Conservation (phyloP, 2,113 vertebrate genomes). For the Gavialis gangeticus region DNA sequence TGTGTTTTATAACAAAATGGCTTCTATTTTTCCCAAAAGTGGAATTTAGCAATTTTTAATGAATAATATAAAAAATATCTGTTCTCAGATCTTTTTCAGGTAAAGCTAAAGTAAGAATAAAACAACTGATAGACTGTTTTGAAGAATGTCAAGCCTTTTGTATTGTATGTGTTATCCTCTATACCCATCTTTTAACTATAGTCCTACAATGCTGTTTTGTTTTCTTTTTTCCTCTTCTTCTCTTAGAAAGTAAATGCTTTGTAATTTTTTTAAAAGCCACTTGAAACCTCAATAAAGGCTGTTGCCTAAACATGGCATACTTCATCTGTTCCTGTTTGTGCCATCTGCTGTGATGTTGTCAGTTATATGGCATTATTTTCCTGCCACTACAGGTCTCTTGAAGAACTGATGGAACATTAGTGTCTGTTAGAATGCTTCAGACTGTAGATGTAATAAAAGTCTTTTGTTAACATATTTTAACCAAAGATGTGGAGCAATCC, state of each 20-base stretch:
- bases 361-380: slow-evolving; percentile 81
- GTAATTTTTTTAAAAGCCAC: slow-evolving; percentile 79
- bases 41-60: slow-evolving; percentile 82
- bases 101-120: slow-evolving; percentile 75
- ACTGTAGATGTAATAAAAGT: slow-evolving; percentile 83
- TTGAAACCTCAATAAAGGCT: slow-evolving; percentile 86
- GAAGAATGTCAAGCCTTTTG: slow-evolving; percentile 79
- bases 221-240: slow-evolving; percentile 70
- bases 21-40: slow-evolving; percentile 84
- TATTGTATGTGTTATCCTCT: slow-evolving; percentile 71
- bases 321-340: slow-evolving; percentile 82
- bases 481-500: slow-evolving; percentile 92
- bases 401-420: slow-evolving; percentile 81
- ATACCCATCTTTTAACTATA: slow-evolving; percentile 71
- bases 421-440: slow-evolving; percentile 83
- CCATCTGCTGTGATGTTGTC: slow-evolving; percentile 83
- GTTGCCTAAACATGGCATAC: slow-evolving; percentile 83
- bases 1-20: slow-evolving; percentile 84
- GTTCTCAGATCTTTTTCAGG: slow-evolving; percentile 77
- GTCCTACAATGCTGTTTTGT: slow-evolving; percentile 74
- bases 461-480: slow-evolving; percentile 89
- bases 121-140: slow-evolving; percentile 69
- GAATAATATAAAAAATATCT: slow-evolving; percentile 81
- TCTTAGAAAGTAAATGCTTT: slow-evolving; percentile 80
- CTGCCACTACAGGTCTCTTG: slow-evolving; percentile 81